Base-by-base conservation (phyloP, 2,888 invertebrate species). In the Cyaniris semiargus region DNA sequence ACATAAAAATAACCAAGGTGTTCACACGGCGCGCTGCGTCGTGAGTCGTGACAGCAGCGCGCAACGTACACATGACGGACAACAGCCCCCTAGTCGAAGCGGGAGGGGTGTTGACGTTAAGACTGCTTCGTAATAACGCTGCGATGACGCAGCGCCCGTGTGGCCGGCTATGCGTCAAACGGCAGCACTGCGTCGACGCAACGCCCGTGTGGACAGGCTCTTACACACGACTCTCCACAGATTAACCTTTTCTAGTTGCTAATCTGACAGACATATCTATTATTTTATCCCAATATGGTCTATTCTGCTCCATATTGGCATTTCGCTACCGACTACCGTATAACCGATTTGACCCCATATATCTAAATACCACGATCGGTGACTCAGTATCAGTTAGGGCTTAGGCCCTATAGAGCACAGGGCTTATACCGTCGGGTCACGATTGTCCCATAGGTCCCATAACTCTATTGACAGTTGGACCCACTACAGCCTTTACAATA, bases 281-380 rank as follows among this genome's bases (percentile, higher is more conserved):
- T 53, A 53, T 53, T 18, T 53, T 53, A 53, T 18, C 18, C 18
- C 53, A 53, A 53, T 5, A 53, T 18, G 5, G 18, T 3, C 53
- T 3, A 53, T 53, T 18, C 53, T 18, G 53, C 53, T 53, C 53
- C 53, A 53, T 53, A 53, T 53, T 66, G 27, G 27, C 27, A 66
- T 66, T 66, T 60, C 21, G 23, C 60, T 10, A 6, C 18, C 1
- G 66, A 66, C 66, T 66, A 66, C 66, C 66, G 66, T 31, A 60
- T 23, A 13, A 60, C 21, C 60, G 60, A 60, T 60, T 48, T 72
- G 21, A 44, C 38, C 44, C 44, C 44, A 44, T 23, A 72, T 72
- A 72, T 38, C 44, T 21, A 21, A 72, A 72, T 72, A 72, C 44
- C 72, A 72, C 72, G 44, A 72, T 38, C 72, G 23, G 21, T 72